Evolutionary conservation across 2,888 invertebrate species (phyloP).

Genomic region (Caenorhabditis auriculariae): DNA sequence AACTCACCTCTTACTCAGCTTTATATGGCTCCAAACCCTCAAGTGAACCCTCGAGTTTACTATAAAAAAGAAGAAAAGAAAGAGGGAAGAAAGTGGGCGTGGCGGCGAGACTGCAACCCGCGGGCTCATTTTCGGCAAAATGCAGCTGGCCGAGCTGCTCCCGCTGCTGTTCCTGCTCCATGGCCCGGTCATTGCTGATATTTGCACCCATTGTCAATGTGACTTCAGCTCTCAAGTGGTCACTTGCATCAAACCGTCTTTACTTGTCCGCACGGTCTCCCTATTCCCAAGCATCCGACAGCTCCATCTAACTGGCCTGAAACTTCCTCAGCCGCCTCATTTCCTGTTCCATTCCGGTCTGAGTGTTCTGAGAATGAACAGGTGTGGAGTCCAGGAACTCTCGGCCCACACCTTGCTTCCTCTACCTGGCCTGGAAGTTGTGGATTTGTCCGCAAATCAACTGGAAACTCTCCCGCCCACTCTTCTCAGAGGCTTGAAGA

Average conservation of each 20-base stretch:
- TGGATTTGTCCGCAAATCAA: constrained; percentile 51
- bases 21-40: too few species aligned
- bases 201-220: constrained; percentile 42
- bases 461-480: constrained; percentile 47
- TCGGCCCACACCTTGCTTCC: constrained; percentile 47
- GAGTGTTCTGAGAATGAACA: constrained; percentile 41
- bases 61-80: too few species aligned
- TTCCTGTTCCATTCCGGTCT: constrained; percentile 49
- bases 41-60: too few species aligned
- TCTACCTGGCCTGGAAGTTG: constrained; percentile 49
- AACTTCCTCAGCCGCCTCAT: constrained; percentile 52
- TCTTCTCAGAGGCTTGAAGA: constrained; percentile 40
- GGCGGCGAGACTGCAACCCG: too few species aligned
- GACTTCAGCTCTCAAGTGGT: constrained; percentile 27
- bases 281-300: constrained; percentile 31
- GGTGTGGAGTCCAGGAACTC: constrained; percentile 45
- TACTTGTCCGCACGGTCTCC: constrained; percentile 36
- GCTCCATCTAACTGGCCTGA: constrained; percentile 21
- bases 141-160: too few species aligned
- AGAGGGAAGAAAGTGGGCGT: too few species aligned
- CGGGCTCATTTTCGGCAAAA: too few species aligned
- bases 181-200: constrained; percentile 5
- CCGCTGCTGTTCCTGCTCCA: neutral
- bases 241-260: constrained; percentile 27
- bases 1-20: too few species aligned